Conservation (phyloP, 2,797 vertebrate species). For the Artibeus jamaicensis region DNA sequence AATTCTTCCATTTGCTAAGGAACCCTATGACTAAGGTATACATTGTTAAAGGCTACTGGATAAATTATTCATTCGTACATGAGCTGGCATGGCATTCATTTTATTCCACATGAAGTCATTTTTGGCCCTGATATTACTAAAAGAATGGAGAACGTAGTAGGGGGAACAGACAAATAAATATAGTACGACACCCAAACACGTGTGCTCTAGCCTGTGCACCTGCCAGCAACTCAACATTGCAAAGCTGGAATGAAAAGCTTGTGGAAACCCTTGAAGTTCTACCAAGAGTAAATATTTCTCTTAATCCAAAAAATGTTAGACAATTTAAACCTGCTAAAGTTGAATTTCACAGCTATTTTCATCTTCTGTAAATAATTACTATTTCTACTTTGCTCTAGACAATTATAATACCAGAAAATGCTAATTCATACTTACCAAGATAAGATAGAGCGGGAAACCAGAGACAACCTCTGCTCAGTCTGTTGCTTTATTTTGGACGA, state of each 20-base stretch:
- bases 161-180: background rate
- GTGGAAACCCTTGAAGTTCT: slow-evolving; percentile 33
- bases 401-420: slow-evolving; percentile 80
- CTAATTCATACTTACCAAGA: slow-evolving; percentile 74
- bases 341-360: slow-evolving; percentile 74
- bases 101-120: slow-evolving; percentile 61
- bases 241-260: slow-evolving; percentile 45
- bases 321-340: slow-evolving; percentile 66
- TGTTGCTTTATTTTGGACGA: slow-evolving; percentile 80
- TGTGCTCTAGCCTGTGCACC: slow-evolving; percentile 26
- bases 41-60: slow-evolving; percentile 5
- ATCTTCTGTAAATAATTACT: slow-evolving; percentile 74
- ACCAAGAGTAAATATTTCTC: slow-evolving; percentile 67
- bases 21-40: slow-evolving; percentile 45
- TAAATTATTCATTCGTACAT: slow-evolving; percentile 63
- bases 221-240: slow-evolving; percentile 48
- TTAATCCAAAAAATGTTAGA: slow-evolving; percentile 55
- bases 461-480: slow-evolving; percentile 74
- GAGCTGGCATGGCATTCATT: background rate
- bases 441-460: slow-evolving; percentile 72
- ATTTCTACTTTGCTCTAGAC: slow-evolving; percentile 77
- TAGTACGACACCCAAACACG: background rate
- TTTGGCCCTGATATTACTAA: slow-evolving; percentile 28
- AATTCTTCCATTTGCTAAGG: slow-evolving; percentile 67
- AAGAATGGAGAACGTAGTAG: background rate